These are phyloP conservation scores for Bruchidius siliquastri DNA, from an alignment of 2,888 invertebrate species.

Conservation along the genomic window DNA sequence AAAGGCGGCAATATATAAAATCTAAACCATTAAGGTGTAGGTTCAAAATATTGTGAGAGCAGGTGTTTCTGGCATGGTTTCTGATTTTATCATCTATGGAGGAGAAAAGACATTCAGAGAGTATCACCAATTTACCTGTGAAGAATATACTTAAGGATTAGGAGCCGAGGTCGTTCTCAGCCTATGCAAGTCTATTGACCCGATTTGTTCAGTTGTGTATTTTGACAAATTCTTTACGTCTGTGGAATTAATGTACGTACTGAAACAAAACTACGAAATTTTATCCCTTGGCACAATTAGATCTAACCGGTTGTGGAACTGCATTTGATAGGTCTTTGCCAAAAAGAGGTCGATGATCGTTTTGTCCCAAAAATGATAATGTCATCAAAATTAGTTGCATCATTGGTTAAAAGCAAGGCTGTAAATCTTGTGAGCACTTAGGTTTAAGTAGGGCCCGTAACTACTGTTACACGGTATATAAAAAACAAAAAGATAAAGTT, in stretches of 20 bases:
- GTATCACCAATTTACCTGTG: not conserved
- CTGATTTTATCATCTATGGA: conserved; percentile 18
- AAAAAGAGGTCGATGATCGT: conserved; percentile 1
- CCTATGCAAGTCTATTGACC: conserved; percentile 6
- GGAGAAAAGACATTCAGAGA: conserved; percentile 15
- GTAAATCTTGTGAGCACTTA: not conserved
- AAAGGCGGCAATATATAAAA: conserved; percentile 4
- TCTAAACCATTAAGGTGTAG: conserved; percentile 22
- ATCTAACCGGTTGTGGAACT: not conserved
- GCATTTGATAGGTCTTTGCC: conserved; percentile 1
- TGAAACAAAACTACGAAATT: conserved; percentile 1
- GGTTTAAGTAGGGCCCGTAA: not conserved
- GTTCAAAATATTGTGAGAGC: conserved; percentile 18
- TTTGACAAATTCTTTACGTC: conserved; percentile 8
- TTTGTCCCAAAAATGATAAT: not conserved
- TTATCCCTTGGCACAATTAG: conserved; percentile 6
- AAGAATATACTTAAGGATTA: conserved; percentile 5
- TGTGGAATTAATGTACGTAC: not conserved
- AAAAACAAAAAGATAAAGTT: conserved; percentile 9
- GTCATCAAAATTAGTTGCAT: not conserved
- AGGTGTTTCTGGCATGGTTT: conserved; percentile 15
- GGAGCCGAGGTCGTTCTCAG: conserved; percentile 4
- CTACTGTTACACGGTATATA: conserved; percentile 5
- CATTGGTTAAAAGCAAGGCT: not conserved
- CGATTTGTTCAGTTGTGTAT: conserved; percentile 3